A percentile compares a stretch with the other conserved stretches of the same genome.
Evolutionary conservation across 2,797 vertebrate genomes (phyloP).

Genomic region (Darevskia nairensis): DNA sequence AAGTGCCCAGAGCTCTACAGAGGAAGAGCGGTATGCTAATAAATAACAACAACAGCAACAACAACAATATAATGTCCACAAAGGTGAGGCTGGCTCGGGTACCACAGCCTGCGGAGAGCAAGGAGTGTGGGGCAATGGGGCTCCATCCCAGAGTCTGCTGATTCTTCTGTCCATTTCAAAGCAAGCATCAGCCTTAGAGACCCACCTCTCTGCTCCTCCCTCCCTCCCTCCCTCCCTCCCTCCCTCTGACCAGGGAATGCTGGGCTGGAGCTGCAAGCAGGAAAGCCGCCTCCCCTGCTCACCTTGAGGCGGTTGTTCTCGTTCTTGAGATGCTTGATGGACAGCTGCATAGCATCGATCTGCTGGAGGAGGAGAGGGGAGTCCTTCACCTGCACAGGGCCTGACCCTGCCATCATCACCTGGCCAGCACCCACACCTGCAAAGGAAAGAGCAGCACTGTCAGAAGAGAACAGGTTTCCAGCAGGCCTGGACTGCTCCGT

Average conservation of each 20-base stretch:
- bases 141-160: too few relatives aligned
- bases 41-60: too few relatives aligned
- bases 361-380: conserved; percentile 94
- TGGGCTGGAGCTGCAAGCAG: background rate
- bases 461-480: background rate
- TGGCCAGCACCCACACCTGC: conserved; percentile 71
- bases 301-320: conserved; percentile 96
- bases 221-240: background rate
- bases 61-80: too few relatives aligned
- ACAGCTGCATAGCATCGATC: conserved; percentile 91
- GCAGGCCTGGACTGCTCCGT: background rate
- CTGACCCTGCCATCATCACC: conserved; percentile 72
- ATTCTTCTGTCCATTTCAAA: background rate
- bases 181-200: background rate
- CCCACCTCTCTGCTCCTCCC: too few relatives aligned
- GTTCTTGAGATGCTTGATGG: conserved; percentile 93
- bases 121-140: too few relatives aligned
- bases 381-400: conserved; percentile 90
- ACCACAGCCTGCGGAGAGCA: too few relatives aligned
- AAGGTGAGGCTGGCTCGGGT: too few relatives aligned
- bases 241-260: background rate
- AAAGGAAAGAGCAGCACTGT: rapidly evolving
- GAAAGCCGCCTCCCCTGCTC: background rate
- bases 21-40: too few relatives aligned
- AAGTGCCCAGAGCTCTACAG: too few relatives aligned